Evolutionary conservation across 1,140 invertebrate genomes (phyloP), one percentile per base, ranked within the genome.

Genomic region (Holcopasites calliopsidis): DNA sequence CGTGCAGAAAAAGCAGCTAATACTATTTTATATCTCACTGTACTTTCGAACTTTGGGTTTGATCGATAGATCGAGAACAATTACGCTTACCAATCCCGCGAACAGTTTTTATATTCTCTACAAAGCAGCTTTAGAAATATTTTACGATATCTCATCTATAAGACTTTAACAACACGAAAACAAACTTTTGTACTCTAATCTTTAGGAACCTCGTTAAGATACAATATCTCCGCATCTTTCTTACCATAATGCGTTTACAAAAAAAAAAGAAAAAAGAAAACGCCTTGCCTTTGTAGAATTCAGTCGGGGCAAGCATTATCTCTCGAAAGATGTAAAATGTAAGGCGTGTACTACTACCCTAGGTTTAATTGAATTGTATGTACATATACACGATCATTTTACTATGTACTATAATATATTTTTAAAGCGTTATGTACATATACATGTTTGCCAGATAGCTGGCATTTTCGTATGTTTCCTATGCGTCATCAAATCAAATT

Each of bases 351-450:
- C 6, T 79, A 76, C 6, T 79, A 76, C 21, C 40, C 73, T 79
- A 82, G 49, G 40, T 80, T 47, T 80, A 70, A 83, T 16, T 50
- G 47, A 47, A 84, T 55, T 88, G 86, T 88, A 88, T 82, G 88
- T 88, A 88, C 79, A 72, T 74, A 76, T 57, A 76, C 47, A 77
- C 76, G 65, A 86, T 88, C 85, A 72, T 84, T 87, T 82, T 85
- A 85, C 60, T 79, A 81, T 89, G 84, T 89, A 86, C 76, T 80
- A 86, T 86, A 85, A 83, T 86, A 87, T 87, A 85, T 86, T 87
- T 86, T 84, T 87, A 83, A 88, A 79, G 82, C 76, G 61, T 80
- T 81, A 70, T 89, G 84, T 84, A 88, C 80, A 88, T 85, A 88
- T 70, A 82, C 79, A 80, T 50, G 68, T 69, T 35, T 50, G 75